Evolutionary conservation across 2,888 invertebrate genomes (phyloP).

Genomic region (Ferrisia virgata): DNA sequence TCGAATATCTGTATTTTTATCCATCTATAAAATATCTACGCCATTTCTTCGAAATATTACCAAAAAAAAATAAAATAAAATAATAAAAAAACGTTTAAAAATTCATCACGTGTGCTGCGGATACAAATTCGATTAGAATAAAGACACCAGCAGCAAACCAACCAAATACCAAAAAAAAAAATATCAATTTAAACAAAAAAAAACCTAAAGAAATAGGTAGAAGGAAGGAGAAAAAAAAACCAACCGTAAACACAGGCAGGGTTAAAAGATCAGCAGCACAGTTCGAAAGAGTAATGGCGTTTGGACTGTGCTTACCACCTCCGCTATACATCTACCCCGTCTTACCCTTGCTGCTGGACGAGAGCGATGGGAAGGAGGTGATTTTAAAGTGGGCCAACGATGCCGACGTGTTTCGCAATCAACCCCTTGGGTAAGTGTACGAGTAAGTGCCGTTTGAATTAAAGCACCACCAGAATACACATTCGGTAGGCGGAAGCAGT

Average conservation of each 20-base stretch:
- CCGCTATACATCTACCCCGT: background rate
- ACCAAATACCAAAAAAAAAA: background rate
- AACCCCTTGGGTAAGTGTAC: constrained; percentile 39
- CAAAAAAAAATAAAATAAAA: background rate
- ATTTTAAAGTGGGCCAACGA: constrained; percentile 40
- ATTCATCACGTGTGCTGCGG: background rate
- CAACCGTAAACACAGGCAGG: constrained; percentile 24
- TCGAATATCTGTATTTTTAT: background rate
- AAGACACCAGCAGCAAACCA: too few species aligned
- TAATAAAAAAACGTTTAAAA: background rate
- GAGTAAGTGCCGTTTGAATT: constrained; percentile 38
- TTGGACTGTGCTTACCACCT: constrained; percentile 19
- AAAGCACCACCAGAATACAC: background rate
- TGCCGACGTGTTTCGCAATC: constrained; percentile 29
- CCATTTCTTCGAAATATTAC: background rate
- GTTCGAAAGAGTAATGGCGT: constrained; percentile 35
- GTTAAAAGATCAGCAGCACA: constrained; percentile 41
- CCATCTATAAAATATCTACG: background rate
- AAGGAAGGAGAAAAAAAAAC: background rate
- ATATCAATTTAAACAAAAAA: too few species aligned
- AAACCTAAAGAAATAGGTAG: background rate
- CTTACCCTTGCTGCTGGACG: background rate
- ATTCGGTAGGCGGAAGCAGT: background rate
- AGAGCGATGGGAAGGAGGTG: background rate
- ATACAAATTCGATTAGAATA: too few species aligned